Base-by-base conservation (phyloP, 2,113 vertebrate genomes). In the Oreocharis arfaki region DNA sequence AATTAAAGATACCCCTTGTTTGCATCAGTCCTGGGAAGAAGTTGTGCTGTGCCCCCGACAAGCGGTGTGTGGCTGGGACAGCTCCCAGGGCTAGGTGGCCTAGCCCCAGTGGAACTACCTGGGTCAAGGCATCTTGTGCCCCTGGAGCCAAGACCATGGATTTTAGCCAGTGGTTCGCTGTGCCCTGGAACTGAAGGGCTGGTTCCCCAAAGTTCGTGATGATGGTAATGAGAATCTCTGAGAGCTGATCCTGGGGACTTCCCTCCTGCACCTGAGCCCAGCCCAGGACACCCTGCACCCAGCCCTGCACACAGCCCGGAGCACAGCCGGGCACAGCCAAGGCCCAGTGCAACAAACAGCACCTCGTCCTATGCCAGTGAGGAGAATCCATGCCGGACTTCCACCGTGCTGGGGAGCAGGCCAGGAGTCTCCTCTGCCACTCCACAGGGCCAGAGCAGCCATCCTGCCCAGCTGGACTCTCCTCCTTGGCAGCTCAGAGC, bases 381-480 rank as follows among this genome's bases (percentile, higher is more conserved):
- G 19, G 16, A 61, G 11, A 28, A 49, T 1, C 42, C 16, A 0
- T 5, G 71, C 71, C 32, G 42, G 11, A 7, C 50, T 9, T 2
- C 3, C 42, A n/a, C 28, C 24, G 0, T 0, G 3, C n/a, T 28
- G 80, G 18, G 17, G 44, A 73, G 41, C 30, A 0, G 22, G 2
- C 44, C 21, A 33, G 32, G 26, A 37, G n/a, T 1, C 21, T 52
- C 24, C 57, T 18, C 3, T 24, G n/a, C 22, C 10, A 0, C 55
- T 28, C 22, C 49, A 3, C 52, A 18, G 47, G 32, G 19, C n/a
- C 16, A 8, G 35, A 74, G 65, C 39, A 37, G 9, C 70, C 32
- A 26, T 2, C 53, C 49, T 80, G 75, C 32, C 44, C 59, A 2
- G 22, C 27, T 52, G 30, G 1, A 6, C 32, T 59, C 53, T 5